Evolutionary conservation across 23 tunicate species (phyloP).

Genomic region (Aplidium turbinatum): DNA sequence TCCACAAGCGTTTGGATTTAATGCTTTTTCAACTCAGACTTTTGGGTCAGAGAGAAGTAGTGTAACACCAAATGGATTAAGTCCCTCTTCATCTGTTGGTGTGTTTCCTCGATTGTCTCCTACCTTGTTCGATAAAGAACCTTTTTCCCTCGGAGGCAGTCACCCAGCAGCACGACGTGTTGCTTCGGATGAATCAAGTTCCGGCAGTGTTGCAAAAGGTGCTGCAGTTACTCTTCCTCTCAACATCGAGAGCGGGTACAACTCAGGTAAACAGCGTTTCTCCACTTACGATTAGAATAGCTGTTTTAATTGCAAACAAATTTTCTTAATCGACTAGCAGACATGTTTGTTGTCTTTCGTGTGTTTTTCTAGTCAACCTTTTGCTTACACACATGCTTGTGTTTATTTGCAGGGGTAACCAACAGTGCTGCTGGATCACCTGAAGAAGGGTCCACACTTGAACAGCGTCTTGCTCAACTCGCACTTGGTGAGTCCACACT

Average conservation of each 20-base stretch:
- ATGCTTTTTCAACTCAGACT: too few species aligned
- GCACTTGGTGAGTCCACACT: conserved; percentile 7
- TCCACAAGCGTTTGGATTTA: too few species aligned
- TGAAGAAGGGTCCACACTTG: conserved; percentile 9
- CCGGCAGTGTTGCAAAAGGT: conserved; percentile 38
- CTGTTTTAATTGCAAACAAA: neutral
- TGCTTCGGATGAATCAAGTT: conserved; percentile 61
- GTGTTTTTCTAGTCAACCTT: too few species aligned
- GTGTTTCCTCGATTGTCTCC: conserved; percentile 56
- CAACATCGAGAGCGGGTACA: conserved; percentile 77
- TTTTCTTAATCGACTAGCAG: neutral
- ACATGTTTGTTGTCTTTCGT: too few species aligned
- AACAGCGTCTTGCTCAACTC: neutral
- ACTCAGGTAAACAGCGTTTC: conserved; percentile 50
- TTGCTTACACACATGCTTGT: too few species aligned
- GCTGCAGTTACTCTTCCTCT: conserved; percentile 37
- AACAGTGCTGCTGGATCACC: conserved; percentile 84
- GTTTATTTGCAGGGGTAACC: conserved; percentile 53
- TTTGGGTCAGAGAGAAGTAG: too few species aligned
- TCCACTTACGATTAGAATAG: neutral
- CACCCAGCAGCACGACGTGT: conserved; percentile 39
- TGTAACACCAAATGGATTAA: conserved; percentile 4
- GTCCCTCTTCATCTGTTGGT: conserved; percentile 36
- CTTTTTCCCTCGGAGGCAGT: conserved; percentile 4
- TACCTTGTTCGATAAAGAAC: conserved; percentile 53